phyloP scores from a whole-genome alignment of 2,888 invertebrate species.

The Cyrtodaria siliqua region DNA sequence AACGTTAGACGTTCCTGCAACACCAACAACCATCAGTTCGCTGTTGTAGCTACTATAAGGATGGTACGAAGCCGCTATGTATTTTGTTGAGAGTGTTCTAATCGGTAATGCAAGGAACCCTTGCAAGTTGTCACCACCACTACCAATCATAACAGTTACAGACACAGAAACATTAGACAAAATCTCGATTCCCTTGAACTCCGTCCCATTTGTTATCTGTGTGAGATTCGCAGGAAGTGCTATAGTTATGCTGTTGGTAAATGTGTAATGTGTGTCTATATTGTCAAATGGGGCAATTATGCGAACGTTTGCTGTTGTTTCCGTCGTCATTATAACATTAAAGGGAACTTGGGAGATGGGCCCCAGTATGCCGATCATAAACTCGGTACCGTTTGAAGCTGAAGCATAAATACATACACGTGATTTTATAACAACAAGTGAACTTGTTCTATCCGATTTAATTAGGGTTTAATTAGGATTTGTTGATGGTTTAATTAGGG shows the following conservation, averaged over 20 bases:
- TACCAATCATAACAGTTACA: background rate
- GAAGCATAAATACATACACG: too few relatives aligned
- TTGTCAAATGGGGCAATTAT: background rate
- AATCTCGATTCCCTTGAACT: background rate
- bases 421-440: too few relatives aligned
- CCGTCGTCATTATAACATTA: too few relatives aligned
- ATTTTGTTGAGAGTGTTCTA: background rate
- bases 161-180: background rate
- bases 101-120: background rate
- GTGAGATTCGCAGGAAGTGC: background rate
- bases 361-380: too few relatives aligned
- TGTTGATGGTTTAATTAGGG: too few relatives aligned
- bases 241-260: background rate
- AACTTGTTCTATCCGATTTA: too few relatives aligned
- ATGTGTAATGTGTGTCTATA: background rate
- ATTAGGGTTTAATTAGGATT: too few relatives aligned
- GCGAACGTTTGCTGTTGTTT: background rate
- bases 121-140: background rate
- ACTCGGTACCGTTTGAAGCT: too few relatives aligned
- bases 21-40: background rate
- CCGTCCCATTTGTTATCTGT: background rate
- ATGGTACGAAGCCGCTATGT: background rate
- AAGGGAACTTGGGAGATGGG: too few relatives aligned
- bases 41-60: background rate
- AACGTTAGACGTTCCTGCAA: background rate